Conservation (phyloP, 2,888 invertebrate species). For the Penaeus monodon region DNA sequence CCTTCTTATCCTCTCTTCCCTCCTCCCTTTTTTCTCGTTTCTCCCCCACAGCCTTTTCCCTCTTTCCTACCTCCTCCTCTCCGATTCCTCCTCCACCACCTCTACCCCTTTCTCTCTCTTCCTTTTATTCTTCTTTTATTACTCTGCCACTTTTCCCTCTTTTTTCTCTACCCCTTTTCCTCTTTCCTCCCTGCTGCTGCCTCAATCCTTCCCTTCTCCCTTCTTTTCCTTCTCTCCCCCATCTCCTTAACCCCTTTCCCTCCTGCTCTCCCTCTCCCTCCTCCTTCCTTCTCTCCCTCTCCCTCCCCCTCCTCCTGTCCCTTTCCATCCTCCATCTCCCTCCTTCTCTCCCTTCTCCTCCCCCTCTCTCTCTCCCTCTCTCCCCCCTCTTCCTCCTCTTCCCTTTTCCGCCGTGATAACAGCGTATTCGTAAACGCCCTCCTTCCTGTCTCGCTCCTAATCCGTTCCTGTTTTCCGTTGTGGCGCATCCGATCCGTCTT, state of each 20-base stretch:
- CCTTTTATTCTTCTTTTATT: neutral
- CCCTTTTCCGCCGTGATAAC: neutral
- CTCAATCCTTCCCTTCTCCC: neutral
- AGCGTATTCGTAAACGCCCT: neutral
- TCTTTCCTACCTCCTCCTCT: neutral
- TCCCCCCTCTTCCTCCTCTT: neutral
- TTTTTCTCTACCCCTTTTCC: neutral
- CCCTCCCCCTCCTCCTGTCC: neutral
- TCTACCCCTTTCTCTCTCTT: neutral
- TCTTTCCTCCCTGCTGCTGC: neutral
- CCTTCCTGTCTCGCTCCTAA: neutral
- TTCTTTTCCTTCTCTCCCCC: neutral
- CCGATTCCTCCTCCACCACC: neutral
- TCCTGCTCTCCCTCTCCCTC: neutral
- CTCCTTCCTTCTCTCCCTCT: neutral
- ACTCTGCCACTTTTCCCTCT: neutral
- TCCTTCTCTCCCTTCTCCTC: neutral
- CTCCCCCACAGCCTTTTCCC: neutral
- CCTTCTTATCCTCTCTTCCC: neutral
- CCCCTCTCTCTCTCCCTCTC: neutral
- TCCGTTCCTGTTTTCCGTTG: neutral
- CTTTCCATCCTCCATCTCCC: no score
- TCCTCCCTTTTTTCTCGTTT: neutral
- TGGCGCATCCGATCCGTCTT: no score
- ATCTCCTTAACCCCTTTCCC: neutral